Evolutionary conservation across 2,113 vertebrate species (phyloP).

Genomic region (Paraplagusia blochii): DNA sequence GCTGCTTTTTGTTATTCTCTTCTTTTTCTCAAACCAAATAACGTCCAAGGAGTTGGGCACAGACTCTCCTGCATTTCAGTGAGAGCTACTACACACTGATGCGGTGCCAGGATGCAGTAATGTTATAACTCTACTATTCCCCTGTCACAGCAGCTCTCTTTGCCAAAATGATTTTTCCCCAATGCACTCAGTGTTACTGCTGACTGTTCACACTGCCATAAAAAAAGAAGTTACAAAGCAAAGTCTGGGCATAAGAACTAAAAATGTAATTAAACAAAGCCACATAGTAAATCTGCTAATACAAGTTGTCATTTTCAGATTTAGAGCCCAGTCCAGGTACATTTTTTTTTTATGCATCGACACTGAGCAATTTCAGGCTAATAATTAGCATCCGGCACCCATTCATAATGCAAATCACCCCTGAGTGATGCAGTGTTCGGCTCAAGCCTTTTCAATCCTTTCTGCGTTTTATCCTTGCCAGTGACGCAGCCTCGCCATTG

Average conservation of each 20-base stretch:
- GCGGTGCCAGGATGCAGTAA: slow-evolving; percentile 47
- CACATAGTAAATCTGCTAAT: too few species aligned
- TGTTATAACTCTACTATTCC: slow-evolving; percentile 50
- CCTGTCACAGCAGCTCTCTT: slow-evolving; percentile 26
- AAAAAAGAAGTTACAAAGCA: not conserved
- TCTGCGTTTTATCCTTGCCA: slow-evolving; percentile 35
- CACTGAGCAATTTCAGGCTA: too few species aligned
- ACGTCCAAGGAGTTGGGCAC: slow-evolving; percentile 32
- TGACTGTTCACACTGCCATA: slow-evolving; percentile 27
- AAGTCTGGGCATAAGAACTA: not conserved
- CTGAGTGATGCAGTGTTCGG: slow-evolving; percentile 44
- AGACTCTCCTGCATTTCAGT: slow-evolving; percentile 23
- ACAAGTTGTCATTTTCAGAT: too few species aligned
- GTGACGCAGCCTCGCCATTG: slow-evolving; percentile 21
- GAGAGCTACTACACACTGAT: slow-evolving; percentile 44
- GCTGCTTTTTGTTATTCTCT: not conserved
- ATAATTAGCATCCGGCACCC: not conserved
- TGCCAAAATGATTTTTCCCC: slow-evolving; percentile 40
- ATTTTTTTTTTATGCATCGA: too few species aligned
- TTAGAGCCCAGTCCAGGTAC: too few species aligned
- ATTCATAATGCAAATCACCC: slow-evolving; percentile 25
- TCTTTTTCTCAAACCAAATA: slow-evolving; percentile 7
- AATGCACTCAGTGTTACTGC: slow-evolving; percentile 31
- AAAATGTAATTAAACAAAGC: not conserved
- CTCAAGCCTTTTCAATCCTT: slow-evolving; percentile 49